phyloP scores from a whole-genome alignment of 2,797 vertebrate species.

The Neomorphus geoffroyi region DNA sequence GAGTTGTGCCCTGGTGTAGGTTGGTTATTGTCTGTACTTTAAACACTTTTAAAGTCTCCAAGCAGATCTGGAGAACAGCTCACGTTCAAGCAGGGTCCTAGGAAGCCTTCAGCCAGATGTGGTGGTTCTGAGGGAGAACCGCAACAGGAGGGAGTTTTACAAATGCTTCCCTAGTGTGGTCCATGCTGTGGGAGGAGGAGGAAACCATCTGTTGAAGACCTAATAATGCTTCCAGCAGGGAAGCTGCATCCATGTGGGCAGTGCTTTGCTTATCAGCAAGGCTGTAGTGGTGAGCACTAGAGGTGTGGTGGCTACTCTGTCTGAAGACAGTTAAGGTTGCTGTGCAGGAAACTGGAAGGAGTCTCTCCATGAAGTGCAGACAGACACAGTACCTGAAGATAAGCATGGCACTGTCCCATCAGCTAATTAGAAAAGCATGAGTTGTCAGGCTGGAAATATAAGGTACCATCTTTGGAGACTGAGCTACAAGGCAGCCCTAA shows the following conservation, averaged over 20 bases:
- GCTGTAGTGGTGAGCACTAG: background rate
- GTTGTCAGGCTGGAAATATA: slow-evolving; percentile 25
- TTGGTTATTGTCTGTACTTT: background rate
- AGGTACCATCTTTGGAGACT: background rate
- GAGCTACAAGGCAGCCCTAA: background rate
- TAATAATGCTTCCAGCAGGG: background rate
- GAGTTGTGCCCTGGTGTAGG: background rate
- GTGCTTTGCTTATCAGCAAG: background rate
- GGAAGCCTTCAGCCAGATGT: background rate
- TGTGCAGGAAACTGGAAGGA: background rate
- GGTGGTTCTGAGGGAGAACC: background rate
- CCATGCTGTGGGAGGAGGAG: background rate
- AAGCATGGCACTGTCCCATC: background rate
- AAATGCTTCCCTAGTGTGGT: background rate
- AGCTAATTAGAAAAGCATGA: background rate
- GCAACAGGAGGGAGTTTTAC: background rate
- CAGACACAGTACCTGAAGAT: background rate
- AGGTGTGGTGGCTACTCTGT: background rate
- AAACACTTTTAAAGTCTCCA: background rate
- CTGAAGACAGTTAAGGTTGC: background rate
- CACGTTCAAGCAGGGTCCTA: background rate
- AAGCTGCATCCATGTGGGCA: background rate
- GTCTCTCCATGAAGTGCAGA: background rate
- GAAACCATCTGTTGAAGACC: background rate
- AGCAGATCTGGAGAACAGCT: background rate